phyloP scores from a whole-genome alignment of 64 coral and sea anemone species.

The Dendrophyllia cribrosa region DNA sequence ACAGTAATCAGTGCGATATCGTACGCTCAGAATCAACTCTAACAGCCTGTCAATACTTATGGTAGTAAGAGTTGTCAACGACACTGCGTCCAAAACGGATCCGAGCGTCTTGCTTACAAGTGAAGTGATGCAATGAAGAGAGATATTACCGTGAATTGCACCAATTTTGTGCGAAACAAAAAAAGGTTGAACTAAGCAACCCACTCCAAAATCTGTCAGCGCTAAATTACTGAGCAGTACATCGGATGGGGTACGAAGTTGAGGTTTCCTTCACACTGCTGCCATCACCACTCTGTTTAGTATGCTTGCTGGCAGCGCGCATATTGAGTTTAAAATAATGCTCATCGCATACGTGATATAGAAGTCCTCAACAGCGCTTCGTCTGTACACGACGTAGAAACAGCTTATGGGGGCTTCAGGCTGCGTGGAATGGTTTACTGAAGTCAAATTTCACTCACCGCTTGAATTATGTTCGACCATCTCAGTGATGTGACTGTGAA shows the following conservation, averaged over 20 bases:
- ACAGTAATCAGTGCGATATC: slow-evolving; percentile 12
- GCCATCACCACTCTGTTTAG: slow-evolving; percentile 29
- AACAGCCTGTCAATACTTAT: neutral
- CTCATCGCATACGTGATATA: neutral
- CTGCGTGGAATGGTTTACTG: neutral
- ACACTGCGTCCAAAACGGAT: neutral
- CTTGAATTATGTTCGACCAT: neutral
- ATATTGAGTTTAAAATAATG: slow-evolving; percentile 22
- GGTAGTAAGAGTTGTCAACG: neutral
- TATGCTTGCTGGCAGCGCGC: neutral
- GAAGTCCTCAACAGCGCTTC: slow-evolving; percentile 20
- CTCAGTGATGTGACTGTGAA: neutral
- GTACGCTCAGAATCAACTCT: neutral
- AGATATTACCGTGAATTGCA: neutral
- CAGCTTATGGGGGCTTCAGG: neutral
- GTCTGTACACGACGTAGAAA: neutral
- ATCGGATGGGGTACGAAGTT: slow-evolving; percentile 28
- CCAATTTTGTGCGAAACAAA: slow-evolving; percentile 2
- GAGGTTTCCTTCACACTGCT: neutral
- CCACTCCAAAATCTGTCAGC: neutral
- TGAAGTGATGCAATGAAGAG: neutral
- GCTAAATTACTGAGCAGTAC: slow-evolving; percentile 48
- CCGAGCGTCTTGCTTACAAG: neutral
- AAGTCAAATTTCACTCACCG: neutral
- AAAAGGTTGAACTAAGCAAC: neutral